Conservation (phyloP, 2,797 vertebrate species). For the Danio albolineatus region DNA sequence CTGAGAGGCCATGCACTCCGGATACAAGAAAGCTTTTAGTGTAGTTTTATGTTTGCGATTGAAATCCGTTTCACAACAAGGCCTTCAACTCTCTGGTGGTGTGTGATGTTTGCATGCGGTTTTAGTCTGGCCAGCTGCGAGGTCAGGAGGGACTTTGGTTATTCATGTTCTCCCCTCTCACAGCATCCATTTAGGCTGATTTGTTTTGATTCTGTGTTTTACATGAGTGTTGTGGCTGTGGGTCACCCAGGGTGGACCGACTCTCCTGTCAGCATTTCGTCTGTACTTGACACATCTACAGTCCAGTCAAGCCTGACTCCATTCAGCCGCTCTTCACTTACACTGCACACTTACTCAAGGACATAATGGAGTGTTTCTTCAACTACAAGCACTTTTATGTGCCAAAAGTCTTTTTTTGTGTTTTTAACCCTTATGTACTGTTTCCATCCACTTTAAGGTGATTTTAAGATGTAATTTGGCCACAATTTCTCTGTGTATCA, state of each 20-base stretch:
- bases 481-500: too few relatives aligned
- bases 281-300: slow-evolving; percentile 29
- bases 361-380: neutral
- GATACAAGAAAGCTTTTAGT: slow-evolving; percentile 49
- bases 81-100: slow-evolving; percentile 22
- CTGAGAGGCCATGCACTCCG: slow-evolving; percentile 19
- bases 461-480: too few relatives aligned
- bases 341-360: neutral
- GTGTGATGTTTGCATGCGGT: slow-evolving; percentile 18
- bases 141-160: slow-evolving; percentile 37
- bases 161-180: slow-evolving; percentile 6
- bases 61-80: slow-evolving; percentile 41
- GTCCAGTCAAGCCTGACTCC: neutral
- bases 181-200: slow-evolving; percentile 38
- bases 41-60: slow-evolving; percentile 42
- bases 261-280: slow-evolving; percentile 19
- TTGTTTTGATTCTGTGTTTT: slow-evolving; percentile 51
- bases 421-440: neutral
- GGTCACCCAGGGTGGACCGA: slow-evolving; percentile 16
- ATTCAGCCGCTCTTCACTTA: slow-evolving; percentile 1
- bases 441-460: too few relatives aligned
- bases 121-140: slow-evolving; percentile 12
- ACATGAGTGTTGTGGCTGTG: slow-evolving; percentile 21
- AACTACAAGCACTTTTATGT: neutral
- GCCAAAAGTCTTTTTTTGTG: neutral